phyloP scores from a whole-genome alignment of 23 tunicate species.

The Ciona savignyi region DNA sequence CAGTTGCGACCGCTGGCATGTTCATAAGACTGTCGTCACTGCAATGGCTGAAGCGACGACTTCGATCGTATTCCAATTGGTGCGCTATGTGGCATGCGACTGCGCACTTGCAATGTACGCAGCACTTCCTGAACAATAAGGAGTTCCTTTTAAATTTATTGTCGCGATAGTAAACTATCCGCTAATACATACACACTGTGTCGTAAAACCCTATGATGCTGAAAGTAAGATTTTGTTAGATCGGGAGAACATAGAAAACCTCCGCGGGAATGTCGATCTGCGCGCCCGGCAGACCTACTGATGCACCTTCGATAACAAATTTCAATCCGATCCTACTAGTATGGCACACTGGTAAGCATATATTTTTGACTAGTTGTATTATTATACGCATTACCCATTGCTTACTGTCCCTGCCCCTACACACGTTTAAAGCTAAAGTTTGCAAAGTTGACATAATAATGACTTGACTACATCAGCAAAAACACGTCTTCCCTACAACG shows the following conservation, averaged over 20 bases:
- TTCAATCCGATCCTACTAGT: too few species aligned
- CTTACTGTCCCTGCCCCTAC: too few species aligned
- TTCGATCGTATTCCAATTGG: slow-evolving; percentile 10
- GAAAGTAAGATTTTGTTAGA: not conserved
- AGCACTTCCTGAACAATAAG: slow-evolving; percentile 46
- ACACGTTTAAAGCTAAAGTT: too few species aligned
- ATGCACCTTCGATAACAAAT: too few species aligned
- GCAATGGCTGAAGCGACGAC: slow-evolving; percentile 11
- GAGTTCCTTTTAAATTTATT: too few species aligned
- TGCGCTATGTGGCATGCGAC: slow-evolving; percentile 41
- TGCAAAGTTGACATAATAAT: too few species aligned
- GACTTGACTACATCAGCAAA: not conserved
- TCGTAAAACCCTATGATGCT: not conserved
- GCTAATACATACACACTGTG: too few species aligned
- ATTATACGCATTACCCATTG: too few species aligned
- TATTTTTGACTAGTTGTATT: too few species aligned
- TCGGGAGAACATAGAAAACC: not conserved
- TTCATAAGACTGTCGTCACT: not conserved
- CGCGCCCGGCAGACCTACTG: not conserved
- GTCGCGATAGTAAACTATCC: too few species aligned
- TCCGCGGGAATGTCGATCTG: not conserved
- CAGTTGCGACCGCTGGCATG: slow-evolving; percentile 12
- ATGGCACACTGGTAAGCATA: too few species aligned
- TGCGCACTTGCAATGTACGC: slow-evolving; percentile 82
- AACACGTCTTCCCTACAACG: not conserved